Percentiles rank a stretch among this genome's conserved stretches.
phyloP scores from a whole-genome alignment of 2,113 vertebrate species.

The Cromileptes altivelis region DNA sequence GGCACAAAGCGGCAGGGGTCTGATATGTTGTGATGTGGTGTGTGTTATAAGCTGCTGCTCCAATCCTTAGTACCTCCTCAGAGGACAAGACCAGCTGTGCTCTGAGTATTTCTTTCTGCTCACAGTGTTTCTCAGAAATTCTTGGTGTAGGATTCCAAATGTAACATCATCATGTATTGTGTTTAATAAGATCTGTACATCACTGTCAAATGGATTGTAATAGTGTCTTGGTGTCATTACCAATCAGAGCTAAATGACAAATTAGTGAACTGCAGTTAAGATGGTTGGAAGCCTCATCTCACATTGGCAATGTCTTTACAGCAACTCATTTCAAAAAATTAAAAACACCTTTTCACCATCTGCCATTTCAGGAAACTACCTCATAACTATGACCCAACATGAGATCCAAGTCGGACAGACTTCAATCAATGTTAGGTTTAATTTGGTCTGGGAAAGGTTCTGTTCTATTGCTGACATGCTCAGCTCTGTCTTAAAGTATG shows the following conservation, averaged over 20 bases:
- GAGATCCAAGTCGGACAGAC: not conserved
- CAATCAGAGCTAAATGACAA: not conserved
- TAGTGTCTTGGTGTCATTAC: not conserved
- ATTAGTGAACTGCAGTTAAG: not conserved
- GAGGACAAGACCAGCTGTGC: slow-evolving; percentile 34
- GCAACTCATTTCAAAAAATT: not conserved
- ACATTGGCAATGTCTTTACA: not conserved
- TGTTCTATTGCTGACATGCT: not conserved
- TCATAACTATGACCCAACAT: not conserved
- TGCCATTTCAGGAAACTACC: not conserved
- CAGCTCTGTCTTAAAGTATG: not conserved
- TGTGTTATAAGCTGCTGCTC: slow-evolving; percentile 33
- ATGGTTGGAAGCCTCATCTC: not conserved
- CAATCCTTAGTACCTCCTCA: slow-evolving; percentile 25
- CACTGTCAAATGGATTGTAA: slow-evolving; percentile 4
- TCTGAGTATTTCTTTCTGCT: slow-evolving; percentile 8
- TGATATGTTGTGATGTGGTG: slow-evolving; percentile 49
- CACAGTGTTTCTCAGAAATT: slow-evolving; percentile 19
- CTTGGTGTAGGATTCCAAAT: slow-evolving; percentile 14
- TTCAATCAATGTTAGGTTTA: not conserved
- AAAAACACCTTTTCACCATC: not conserved
- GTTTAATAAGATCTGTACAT: slow-evolving; percentile 41
- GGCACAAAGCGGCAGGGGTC: slow-evolving; percentile 22
- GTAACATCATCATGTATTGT: slow-evolving; percentile 7
- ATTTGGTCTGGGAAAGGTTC: not conserved